These are phyloP conservation scores for Ailurus styani DNA, from an alignment of 2,113 vertebrate species.

Conservation along the genomic window DNA sequence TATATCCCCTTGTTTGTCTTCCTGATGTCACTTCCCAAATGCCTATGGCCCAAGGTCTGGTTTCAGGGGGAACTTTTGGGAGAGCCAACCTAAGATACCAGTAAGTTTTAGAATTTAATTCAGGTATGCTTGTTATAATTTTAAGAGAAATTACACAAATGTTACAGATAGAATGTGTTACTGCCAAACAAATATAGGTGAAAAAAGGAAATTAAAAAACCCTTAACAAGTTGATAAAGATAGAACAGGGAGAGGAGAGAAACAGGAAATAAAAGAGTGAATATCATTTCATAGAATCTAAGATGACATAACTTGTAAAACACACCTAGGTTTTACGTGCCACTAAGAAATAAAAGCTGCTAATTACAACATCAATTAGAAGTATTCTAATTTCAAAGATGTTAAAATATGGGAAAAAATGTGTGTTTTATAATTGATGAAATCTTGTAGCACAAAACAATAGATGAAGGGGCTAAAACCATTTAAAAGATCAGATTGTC, in stretches of 20 bases:
- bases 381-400: conserved; percentile 19
- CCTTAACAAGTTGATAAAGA: not conserved
- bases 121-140: not conserved
- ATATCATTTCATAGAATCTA: not conserved
- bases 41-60: not conserved
- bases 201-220: not conserved
- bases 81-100: not conserved
- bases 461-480: not conserved
- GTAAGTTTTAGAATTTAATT: conserved; percentile 7
- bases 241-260: not conserved
- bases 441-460: not conserved
- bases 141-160: not conserved
- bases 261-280: not conserved
- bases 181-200: not conserved
- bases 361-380: not conserved
- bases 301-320: not conserved
- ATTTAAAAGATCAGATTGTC: conserved; percentile 14
- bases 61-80: not conserved
- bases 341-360: not conserved
- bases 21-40: not conserved
- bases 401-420: not conserved
- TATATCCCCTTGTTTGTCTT: not conserved
- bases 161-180: not conserved
- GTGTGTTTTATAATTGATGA: not conserved
- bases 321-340: not conserved